phyloP scores from a whole-genome alignment of 2,113 vertebrate species.

The Scatophagus argus region DNA sequence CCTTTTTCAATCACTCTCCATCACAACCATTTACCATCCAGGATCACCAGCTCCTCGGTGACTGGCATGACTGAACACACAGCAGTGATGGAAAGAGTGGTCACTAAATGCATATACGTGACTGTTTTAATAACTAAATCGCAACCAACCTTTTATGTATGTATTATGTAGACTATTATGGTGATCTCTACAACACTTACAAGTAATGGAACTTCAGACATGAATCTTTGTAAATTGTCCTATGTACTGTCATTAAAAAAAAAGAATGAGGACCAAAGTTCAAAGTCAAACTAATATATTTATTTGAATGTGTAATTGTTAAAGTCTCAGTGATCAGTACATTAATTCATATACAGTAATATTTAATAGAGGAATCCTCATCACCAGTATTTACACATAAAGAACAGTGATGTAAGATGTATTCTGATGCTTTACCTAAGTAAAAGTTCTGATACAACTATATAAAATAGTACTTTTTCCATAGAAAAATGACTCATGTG shows the following conservation, averaged over 20 bases:
- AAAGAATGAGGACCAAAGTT: not conserved
- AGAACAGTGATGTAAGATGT: not conserved
- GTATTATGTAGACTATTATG: not conserved
- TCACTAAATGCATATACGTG: not conserved
- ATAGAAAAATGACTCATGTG: no score
- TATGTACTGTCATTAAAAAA: not conserved
- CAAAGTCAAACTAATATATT: not conserved
- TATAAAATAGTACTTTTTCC: no score
- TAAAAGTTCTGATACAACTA: no score
- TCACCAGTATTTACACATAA: not conserved
- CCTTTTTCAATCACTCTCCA: constrained; percentile 61
- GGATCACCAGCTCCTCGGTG: constrained; percentile 27
- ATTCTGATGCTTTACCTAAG: no score
- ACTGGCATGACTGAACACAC: constrained; percentile 21
- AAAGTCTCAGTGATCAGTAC: not conserved
- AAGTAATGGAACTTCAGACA: not conserved
- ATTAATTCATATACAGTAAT: not conserved
- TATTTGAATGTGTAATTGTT: not conserved
- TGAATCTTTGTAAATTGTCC: not conserved
- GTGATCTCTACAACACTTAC: not conserved
- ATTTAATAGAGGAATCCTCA: not conserved
- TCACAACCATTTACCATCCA: constrained; percentile 56
- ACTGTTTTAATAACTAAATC: not conserved
- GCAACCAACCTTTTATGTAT: no score
- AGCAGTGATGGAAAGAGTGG: not conserved